phyloP scores from a whole-genome alignment of 1,140 invertebrate genomes.

The Rhagoletis zephyria region DNA sequence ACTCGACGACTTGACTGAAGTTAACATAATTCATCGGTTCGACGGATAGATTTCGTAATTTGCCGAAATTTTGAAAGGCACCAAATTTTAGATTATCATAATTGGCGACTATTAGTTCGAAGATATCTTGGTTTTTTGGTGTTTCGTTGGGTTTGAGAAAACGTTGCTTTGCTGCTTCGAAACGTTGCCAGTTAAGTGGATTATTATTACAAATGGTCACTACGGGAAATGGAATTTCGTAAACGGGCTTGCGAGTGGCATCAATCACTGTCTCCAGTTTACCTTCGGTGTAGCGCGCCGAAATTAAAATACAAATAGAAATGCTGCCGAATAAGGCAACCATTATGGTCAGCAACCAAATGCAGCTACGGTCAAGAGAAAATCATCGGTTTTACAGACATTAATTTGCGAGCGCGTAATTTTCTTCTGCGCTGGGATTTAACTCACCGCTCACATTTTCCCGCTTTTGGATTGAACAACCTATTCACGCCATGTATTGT shows the following conservation, averaged over 20 bases:
- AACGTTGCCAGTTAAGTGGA: conserved; percentile 67
- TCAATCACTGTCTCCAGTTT: conserved; percentile 67
- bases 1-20: conserved; percentile 65
- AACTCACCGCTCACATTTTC: conserved; percentile 63
- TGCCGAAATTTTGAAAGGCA: conserved; percentile 63
- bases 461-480: conserved; percentile 61
- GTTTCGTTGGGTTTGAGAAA: conserved; percentile 63
- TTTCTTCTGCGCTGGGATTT: not conserved
- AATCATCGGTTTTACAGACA: not conserved
- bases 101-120: conserved; percentile 56
- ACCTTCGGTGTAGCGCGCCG: conserved; percentile 65
- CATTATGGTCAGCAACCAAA: conserved; percentile 67
- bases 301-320: conserved; percentile 67
- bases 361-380: conserved; percentile 52
- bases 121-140: conserved; percentile 23
- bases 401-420: no score
- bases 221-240: conserved; percentile 67
- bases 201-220: conserved; percentile 70
- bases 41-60: conserved; percentile 61
- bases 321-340: conserved; percentile 65
- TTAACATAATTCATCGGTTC: conserved; percentile 63
- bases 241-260: conserved; percentile 67
- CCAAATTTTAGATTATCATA: conserved; percentile 66
- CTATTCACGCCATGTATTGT: conserved; percentile 68
- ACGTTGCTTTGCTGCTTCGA: conserved; percentile 63